These are phyloP conservation scores for Galeopterus variegatus DNA, from an alignment of 2,113 vertebrate species.

Conservation along the genomic window DNA sequence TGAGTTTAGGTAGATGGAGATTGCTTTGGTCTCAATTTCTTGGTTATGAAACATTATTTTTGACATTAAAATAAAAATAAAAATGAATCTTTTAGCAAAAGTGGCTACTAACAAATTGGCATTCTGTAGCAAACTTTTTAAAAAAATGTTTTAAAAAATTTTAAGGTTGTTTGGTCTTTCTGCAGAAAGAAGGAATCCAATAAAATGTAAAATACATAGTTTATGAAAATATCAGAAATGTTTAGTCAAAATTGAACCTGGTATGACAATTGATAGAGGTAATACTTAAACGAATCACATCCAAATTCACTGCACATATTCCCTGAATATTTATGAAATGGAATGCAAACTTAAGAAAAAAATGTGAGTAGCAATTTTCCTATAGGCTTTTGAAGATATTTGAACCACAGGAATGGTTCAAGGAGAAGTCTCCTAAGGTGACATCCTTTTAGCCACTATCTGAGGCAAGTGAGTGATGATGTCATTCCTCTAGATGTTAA, in stretches of 20 bases:
- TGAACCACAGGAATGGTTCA: background rate
- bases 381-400: background rate
- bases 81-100: background rate
- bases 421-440: background rate
- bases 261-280: background rate
- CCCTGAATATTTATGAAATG: background rate
- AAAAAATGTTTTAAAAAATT: background rate
- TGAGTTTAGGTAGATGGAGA: background rate
- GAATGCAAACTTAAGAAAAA: background rate
- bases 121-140: background rate
- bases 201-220: background rate
- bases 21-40: background rate
- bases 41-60: background rate
- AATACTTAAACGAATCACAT: background rate
- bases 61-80: background rate
- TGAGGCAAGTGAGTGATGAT: background rate
- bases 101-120: background rate
- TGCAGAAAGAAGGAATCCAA: background rate
- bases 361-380: background rate
- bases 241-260: background rate
- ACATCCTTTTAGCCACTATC: background rate
- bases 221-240: background rate
- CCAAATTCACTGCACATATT: background rate
- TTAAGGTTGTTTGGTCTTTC: background rate
- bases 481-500: background rate